These are phyloP conservation scores for Diachrysia chrysitis DNA, from an alignment of 2,888 invertebrate species.

Conservation along the genomic window DNA sequence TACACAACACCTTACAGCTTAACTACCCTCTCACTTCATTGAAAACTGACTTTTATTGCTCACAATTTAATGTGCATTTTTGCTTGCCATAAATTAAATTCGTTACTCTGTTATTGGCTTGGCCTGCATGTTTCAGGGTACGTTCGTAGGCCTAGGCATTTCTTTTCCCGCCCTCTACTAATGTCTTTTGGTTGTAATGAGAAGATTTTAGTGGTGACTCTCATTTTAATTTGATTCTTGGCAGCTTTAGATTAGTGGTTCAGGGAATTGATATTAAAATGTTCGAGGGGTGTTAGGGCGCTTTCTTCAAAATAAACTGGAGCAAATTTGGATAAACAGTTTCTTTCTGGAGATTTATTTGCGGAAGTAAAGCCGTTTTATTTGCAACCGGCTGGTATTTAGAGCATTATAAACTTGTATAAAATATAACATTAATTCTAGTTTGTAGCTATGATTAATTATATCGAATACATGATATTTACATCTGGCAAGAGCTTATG, in stretches of 20 bases:
- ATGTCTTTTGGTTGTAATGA: constrained; percentile 86
- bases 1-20: constrained; percentile 70
- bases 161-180: constrained; percentile 83
- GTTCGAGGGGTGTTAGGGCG: constrained; percentile 37
- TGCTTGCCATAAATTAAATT: constrained; percentile 47
- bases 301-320: constrained; percentile 40
- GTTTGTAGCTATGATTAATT: not conserved
- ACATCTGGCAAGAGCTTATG: constrained; percentile 14
- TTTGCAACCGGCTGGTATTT: not conserved
- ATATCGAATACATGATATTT: constrained; percentile 1
- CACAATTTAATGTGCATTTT: constrained; percentile 69
- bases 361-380: constrained; percentile 9
- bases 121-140: constrained; percentile 74
- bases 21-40: constrained; percentile 66
- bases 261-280: constrained; percentile 60
- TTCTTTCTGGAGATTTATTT: constrained; percentile 24
- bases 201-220: constrained; percentile 81
- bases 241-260: constrained; percentile 69
- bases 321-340: constrained; percentile 36
- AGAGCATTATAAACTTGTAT: not conserved
- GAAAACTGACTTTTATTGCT: constrained; percentile 67
- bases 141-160: constrained; percentile 83
- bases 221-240: constrained; percentile 80
- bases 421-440: not conserved
- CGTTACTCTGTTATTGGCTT: constrained; percentile 49